Base-by-base conservation (phyloP, 2,888 invertebrate genomes). In the Amblyjoppa fuscipennis region DNA sequence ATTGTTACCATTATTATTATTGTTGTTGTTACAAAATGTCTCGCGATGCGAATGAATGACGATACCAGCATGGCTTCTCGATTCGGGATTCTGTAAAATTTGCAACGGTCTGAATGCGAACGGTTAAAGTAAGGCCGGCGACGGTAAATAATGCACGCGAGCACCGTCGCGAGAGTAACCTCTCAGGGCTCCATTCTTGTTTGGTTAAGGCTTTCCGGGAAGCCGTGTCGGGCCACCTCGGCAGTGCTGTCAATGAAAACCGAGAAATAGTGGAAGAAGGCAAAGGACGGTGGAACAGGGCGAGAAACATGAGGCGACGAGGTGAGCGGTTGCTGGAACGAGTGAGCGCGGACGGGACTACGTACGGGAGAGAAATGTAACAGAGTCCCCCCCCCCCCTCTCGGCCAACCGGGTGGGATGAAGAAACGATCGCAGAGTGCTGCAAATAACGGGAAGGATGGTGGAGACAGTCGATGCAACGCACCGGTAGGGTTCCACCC, bases 381-480 rank as follows among this genome's bases (percentile, higher is more conserved):
- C 20, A 20, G 20, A 20, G 20, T 20, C 20, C 20, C 20, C 20
- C 20, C 20, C 20, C 20, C 20, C 11, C 45, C 45, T 49, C 45
- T 49, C 16, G 16, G 4, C 16, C 16, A 16, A 49, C 16, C 45
- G 4, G 16, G 45, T 16, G 45, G 25, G 28, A 59, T 59, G 59
- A 59, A 59, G 59, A 59, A 59, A 59, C 59, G 59, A 28, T 28
- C 11, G 28, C 28, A 13, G 11, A 53, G 51, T 38, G 51, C 5
- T 34, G 11, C 1, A 66, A 71, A 71, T 31, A n/a, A 64, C 16
- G 61, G 61, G 69, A 28, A 25, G 66, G 61, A 34, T 20, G 64
- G 53, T 34, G 53, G 68, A 68, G 38, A 28, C 69, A 80, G 85
- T 85, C 80, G 85, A 82, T 79, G 78, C 77, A 73, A 66, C 80